Evolutionary conservation across 2,888 invertebrate species (phyloP).

Genomic region (Cecidostiba fungosa): DNA sequence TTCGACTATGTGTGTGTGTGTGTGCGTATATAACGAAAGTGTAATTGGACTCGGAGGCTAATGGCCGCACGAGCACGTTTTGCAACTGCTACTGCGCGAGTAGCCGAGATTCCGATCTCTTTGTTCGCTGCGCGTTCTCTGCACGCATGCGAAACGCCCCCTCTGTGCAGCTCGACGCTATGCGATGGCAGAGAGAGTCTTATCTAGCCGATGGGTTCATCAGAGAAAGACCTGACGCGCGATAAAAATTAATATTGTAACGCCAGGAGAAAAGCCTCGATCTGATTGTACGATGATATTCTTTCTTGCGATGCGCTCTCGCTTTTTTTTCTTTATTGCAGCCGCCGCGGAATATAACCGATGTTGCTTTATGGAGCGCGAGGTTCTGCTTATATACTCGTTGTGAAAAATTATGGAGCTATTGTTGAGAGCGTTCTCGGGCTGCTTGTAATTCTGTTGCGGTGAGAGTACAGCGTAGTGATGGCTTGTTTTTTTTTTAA

Average conservation of each 20-base stretch:
- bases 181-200: slow-evolving; percentile 4
- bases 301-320: background rate
- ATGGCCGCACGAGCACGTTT: slow-evolving; percentile 6
- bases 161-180: background rate
- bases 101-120: slow-evolving; percentile 56
- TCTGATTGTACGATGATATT: slow-evolving; percentile 22
- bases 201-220: slow-evolving; percentile 60
- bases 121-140: slow-evolving; percentile 35
- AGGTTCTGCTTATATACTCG: slow-evolving; percentile 26
- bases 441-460: background rate
- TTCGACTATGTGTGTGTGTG: slow-evolving; percentile 1
- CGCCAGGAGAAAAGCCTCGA: slow-evolving; percentile 22
- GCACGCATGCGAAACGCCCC: slow-evolving; percentile 50
- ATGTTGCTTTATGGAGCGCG: slow-evolving; percentile 41
- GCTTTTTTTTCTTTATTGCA: slow-evolving; percentile 44
- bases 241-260: slow-evolving; percentile 56
- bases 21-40: slow-evolving; percentile 23
- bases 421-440: slow-evolving; percentile 18
- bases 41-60: slow-evolving; percentile 26
- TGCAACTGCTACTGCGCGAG: slow-evolving; percentile 26
- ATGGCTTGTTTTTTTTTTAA: too few relatives aligned
- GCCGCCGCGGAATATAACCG: background rate
- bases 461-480: too few relatives aligned
- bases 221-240: slow-evolving; percentile 29
- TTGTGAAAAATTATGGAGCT: slow-evolving; percentile 36